Conservation (phyloP, 2,797 vertebrate genomes). For the Pachyuromys duprasi region DNA sequence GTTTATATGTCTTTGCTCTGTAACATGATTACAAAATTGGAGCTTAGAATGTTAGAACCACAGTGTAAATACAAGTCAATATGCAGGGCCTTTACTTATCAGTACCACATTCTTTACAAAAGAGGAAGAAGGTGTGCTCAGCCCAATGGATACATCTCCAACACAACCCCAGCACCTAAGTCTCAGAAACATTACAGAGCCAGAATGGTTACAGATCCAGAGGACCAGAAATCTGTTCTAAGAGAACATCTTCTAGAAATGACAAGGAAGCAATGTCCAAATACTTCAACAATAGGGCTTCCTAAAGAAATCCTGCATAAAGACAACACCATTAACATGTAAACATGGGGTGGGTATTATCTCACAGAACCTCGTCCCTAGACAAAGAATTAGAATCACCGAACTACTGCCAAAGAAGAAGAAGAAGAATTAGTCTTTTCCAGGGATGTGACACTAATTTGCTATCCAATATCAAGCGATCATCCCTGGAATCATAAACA, state of each 20-base stretch:
- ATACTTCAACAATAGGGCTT: not conserved
- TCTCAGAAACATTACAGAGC: not conserved
- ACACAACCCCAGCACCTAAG: not conserved
- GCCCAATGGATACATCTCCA: not conserved
- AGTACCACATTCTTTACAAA: not conserved
- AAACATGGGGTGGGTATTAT: not conserved
- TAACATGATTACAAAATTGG: not conserved
- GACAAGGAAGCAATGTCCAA: not conserved
- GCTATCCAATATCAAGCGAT: not conserved
- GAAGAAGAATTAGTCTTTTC: not conserved
- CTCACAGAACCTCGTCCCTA: not conserved
- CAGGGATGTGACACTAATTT: not conserved
- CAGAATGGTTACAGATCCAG: not conserved
- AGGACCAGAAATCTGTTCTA: not conserved
- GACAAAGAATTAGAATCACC: not conserved
- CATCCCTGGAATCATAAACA: not conserved
- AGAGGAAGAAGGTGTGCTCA: not conserved
- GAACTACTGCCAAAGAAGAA: not conserved
- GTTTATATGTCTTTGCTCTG: not conserved
- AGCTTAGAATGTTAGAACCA: not conserved
- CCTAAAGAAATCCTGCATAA: not conserved
- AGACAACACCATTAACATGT: not conserved
- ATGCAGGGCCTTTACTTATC: not conserved
- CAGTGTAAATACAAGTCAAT: no score
- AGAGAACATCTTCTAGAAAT: not conserved